Base-by-base conservation (phyloP, 2,888 invertebrate genomes). In the Pyralis farinalis region DNA sequence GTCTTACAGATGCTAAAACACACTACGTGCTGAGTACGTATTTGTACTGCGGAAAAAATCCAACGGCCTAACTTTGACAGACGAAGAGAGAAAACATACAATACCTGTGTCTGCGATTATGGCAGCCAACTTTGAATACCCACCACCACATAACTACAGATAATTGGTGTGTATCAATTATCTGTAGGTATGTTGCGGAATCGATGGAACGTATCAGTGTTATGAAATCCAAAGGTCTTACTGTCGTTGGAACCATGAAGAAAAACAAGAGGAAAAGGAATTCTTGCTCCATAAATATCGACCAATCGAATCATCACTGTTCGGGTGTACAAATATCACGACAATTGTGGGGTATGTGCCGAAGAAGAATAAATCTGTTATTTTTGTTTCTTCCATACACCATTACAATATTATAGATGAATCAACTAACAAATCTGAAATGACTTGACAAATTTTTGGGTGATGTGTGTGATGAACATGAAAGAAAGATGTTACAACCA, bases 111-210 rank as follows among this genome's bases (percentile, higher is more conserved):
- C 12, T 52, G 25, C 31, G 44, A 37, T 42, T 55, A 20, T 31
- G 37, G 10, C 51, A 48, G 35, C 34, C 22, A n/a, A n/a, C n/a
- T 52, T 10, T 40, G 50, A 37, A 35, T 7, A 37, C 37, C 7
- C 46, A 54, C 30, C 47, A 48, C 7, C 50, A 52, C 34, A 43
- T 46, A 8, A 48, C 52, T 1, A 44, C 45, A 10, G 49, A 47
- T 37, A 58, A 58, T 43, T 56, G 58, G 58, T 58, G 56, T 37
- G 53, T 43, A 28, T 58, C n/a, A n/a, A n/a, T n/a, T n/a, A n/a
- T n/a, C n/a, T n/a, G n/a, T n/a, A n/a, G n/a, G n/a, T n/a, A n/a
- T n/a, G n/a, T n/a, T n/a, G n/a, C n/a, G n/a, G n/a, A n/a, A n/a
- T n/a, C 58, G 0, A 53, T 53, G 36, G 39, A 43, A 42, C 47